Base-by-base conservation (phyloP, 2,113 vertebrate species). In the Chaetorhynchus papuensis region DNA sequence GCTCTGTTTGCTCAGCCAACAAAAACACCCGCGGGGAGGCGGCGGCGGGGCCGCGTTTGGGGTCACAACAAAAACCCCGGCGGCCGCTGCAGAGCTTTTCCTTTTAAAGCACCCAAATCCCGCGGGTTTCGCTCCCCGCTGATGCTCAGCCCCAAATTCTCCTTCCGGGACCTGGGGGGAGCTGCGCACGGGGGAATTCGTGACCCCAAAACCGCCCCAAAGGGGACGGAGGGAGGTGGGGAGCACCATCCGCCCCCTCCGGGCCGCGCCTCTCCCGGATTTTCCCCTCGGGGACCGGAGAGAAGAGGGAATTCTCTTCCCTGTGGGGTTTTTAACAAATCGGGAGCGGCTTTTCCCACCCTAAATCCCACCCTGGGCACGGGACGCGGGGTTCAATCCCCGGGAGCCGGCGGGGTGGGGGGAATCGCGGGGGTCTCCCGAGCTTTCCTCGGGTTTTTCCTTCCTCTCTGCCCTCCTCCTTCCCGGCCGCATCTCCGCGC, bases 121-220 rank as follows among this genome's bases (percentile, higher is more conserved):
- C 22, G n/a, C 9, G 9, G 9, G 6, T 59, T 59, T 24, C 56
- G n/a, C n/a, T 59, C 56, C 56, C n/a, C 56, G 56, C 56, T 16
- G 56, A 24, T 24, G 56, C 56, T 59, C 56, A 11, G 56, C 56
- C 56, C 56, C 56, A 59, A 59, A 59, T 59, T 59, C 56, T 11
- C 56, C 14, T 24, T 35, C 56, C 56, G 14, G 56, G 56, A 23
- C 6, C 21, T 15, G 54, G 33, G 5, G 22, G 56, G 33, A 15
- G 13, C 20, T 9, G 5, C 31, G 13, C n/a, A n/a, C n/a, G 47
- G 47, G 14, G 49, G 31, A 2, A 2, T 1, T 24, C 4, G n/a
- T 13, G 56, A 59, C 56, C n/a, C 56, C 56, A 24, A 57, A 57
- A 35, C 9, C 4, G 21, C 56, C 56, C 33, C 56, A 24, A 57